Conservation (phyloP, 2,797 vertebrate genomes). For the Merluccius polli region DNA sequence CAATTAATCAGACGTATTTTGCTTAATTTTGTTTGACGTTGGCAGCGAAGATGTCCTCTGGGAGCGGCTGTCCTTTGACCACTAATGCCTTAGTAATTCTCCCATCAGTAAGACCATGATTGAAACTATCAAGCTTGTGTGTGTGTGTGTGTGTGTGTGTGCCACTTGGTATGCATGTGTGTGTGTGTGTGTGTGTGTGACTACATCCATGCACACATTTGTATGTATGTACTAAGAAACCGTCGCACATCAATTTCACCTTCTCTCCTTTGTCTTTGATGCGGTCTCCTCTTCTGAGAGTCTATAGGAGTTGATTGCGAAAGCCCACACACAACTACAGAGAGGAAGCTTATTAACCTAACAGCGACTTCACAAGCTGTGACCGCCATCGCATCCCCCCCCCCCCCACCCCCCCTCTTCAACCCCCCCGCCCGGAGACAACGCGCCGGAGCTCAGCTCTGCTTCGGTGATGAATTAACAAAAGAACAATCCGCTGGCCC, state of each 20-base stretch:
- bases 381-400: slow-evolving; percentile 76
- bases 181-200: neutral
- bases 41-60: slow-evolving; percentile 76
- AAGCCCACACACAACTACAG: slow-evolving; percentile 45
- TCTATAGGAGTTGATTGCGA: slow-evolving; percentile 61
- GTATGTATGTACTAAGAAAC: neutral
- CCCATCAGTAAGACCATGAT: slow-evolving; percentile 65
- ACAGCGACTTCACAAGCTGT: slow-evolving; percentile 84
- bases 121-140: slow-evolving; percentile 67
- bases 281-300: neutral
- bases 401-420: slow-evolving; percentile 80
- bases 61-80: slow-evolving; percentile 79
- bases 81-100: slow-evolving; percentile 75
- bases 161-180: neutral
- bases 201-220: neutral
- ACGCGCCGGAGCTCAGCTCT: neutral
- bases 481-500: slow-evolving; percentile 96
- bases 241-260: neutral
- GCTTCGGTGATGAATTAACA: slow-evolving; percentile 98
- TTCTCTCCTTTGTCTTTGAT: neutral
- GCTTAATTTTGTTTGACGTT: slow-evolving; percentile 83
- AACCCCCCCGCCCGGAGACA: slow-evolving; percentile 85
- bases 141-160: slow-evolving; percentile 23
- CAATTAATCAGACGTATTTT: slow-evolving; percentile 82
- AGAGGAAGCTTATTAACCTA: slow-evolving; percentile 98